Evolutionary conservation across 2,113 vertebrate genomes (phyloP), one percentile per base, ranked within the genome.

Genomic region (Gasterosteus nipponicus): DNA sequence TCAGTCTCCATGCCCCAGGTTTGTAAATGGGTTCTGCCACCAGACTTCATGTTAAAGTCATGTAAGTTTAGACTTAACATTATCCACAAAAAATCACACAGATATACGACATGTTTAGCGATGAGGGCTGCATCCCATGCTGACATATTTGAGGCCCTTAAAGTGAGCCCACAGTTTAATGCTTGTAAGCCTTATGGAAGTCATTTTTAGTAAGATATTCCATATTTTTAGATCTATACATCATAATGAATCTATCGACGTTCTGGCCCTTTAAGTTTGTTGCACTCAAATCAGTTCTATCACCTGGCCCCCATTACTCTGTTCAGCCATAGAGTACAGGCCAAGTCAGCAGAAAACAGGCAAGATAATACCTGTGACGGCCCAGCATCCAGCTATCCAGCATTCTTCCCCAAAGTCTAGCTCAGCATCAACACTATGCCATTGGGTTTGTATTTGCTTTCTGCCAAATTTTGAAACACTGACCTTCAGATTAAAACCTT

Each of bases 381-480:
- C 81, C 87, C 87, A 72, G 33, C 69, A n/a, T 49, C 53, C 58
- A 53, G 59, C 38, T 10, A 42, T 75, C 72, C 77, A 81, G 73
- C 39, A 0, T 3, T 63, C 39, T 8, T n/a, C 10, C 73, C 77
- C 81, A 81, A 83, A 75, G 60, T 73, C 58, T 26, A 72, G 53
- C 84, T 81, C 67, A 61, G 63, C 57, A 66, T 77, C 64, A 75
- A 68, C 75, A 61, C 35, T 10, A 12, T 49, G 51, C 63, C 77
- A 69, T 3, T 49, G 38, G 53, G 44, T 57, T 49, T 73, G 19
- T 59, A 33, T 73, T 78, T 58, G 54, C 62, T 78, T 73, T 69
- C 47, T 56, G 54, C 72, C 46, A 60, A 58, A 78, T 10, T 38
- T 12, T 39, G 59, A 74, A 66, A 14, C 65, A 35, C 53, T 56